Evolutionary conservation across 2,113 vertebrate species (phyloP), one percentile per base, ranked within the genome.

Genomic region (Percopsis transmontana): DNA sequence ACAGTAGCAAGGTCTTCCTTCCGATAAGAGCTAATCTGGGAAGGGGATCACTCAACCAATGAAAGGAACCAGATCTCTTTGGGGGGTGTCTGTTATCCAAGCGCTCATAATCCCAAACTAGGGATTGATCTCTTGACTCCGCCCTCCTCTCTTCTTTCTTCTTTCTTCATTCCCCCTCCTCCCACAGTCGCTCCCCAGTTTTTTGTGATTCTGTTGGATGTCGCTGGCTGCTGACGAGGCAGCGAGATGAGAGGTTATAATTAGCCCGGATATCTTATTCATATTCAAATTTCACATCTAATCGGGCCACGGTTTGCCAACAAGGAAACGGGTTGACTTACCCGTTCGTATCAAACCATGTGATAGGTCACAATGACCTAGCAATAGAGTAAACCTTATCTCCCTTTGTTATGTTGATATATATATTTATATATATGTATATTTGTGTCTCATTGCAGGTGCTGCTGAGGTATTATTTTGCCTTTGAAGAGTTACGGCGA

Each of bases 21-120:
- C 79, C 86, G 84, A 90, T 90, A 89, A 91, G 81, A 62, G 14
- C 38, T 91, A 90, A 91, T 89, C 88, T n/a, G n/a, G n/a, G n/a
- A n/a, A n/a, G n/a, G n/a, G 50, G 56, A 54, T 40, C 73, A 72
- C 57, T 82, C 59, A 72, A 68, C 59, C 72, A 68, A 58, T 60
- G 64, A 81, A 83, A 78, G 50, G 16, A 74, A 67, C 55, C 61
- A 73, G 67, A 80, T 85, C 76, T 80, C 76, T 18, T 62, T 79
- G 59, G 79, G 66, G 75, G 76, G 77, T 71, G 75, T 78, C 33
- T 83, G 75, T 85, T 90, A 89, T 90, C 83, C 79, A 74, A 78
- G 74, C 79, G 66, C 64, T 76, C 68, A 70, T 91, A 90, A 92
- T 91, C 90, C 90, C 65, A 84, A 89, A 84, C 76, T 78, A 76